phyloP scores from a whole-genome alignment of 37 sponge, comb jelly and placozoan genomes.

The Cladorhizidae sp. region DNA sequence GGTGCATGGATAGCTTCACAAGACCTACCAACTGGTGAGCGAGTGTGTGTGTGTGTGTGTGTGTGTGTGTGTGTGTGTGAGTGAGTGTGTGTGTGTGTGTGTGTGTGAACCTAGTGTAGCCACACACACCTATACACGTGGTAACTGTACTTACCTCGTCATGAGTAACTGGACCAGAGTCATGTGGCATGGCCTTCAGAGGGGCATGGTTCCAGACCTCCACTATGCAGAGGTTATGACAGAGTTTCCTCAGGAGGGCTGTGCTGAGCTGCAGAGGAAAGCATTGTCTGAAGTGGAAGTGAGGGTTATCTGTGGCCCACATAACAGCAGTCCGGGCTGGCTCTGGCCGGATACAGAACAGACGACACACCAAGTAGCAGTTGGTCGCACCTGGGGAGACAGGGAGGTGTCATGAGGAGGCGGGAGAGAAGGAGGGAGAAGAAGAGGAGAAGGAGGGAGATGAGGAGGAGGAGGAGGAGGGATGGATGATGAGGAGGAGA shows the following conservation, averaged over 20 bases:
- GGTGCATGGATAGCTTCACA: slow-evolving; percentile 83
- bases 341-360: slow-evolving; percentile 52
- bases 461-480: no score
- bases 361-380: slow-evolving; percentile 62
- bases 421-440: not conserved
- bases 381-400: slow-evolving; percentile 34
- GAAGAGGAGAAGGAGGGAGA: no score
- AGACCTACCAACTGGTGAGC: slow-evolving; percentile 77
- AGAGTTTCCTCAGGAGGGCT: slow-evolving; percentile 49
- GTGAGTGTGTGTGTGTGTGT: not conserved
- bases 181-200: slow-evolving; percentile 8
- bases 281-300: slow-evolving; percentile 57
- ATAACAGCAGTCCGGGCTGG: slow-evolving; percentile 29
- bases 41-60: not conserved
- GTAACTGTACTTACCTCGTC: not conserved
- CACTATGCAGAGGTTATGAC: slow-evolving; percentile 67
- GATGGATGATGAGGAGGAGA: no score
- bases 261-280: slow-evolving; percentile 57
- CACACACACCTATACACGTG: slow-evolving; percentile 4
- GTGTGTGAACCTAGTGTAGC: no score
- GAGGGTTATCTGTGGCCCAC: slow-evolving; percentile 66
- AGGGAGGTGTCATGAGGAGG: no score
- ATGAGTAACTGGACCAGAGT: not conserved
- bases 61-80: not conserved
- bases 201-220: slow-evolving; percentile 91